These are phyloP conservation scores for Sinopyrophorus schimmeli DNA, from an alignment of 2,888 invertebrate species.

Conservation along the genomic window DNA sequence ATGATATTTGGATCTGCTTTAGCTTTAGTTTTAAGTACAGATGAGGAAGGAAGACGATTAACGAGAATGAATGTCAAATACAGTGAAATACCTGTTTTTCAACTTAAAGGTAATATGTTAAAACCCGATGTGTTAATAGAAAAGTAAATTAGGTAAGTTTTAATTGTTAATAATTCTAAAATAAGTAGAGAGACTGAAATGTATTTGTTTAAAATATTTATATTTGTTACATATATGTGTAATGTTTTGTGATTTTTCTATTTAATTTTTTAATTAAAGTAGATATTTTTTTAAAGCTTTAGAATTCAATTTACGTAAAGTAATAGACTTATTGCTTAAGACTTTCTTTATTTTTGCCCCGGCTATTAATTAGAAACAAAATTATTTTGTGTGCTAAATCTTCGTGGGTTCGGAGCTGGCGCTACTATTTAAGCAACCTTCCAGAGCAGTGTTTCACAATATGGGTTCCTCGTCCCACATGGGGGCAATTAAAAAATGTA, in stretches of 20 bases:
- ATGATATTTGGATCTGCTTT: conserved; percentile 46
- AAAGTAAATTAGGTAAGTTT: conserved; percentile 33
- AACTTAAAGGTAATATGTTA: conserved; percentile 44
- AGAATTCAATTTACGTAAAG: too few relatives aligned
- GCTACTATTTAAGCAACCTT: too few relatives aligned
- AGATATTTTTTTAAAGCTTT: background rate
- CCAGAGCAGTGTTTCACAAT: too few relatives aligned
- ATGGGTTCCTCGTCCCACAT: too few relatives aligned
- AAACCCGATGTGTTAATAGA: conserved; percentile 40
- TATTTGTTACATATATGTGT: conserved; percentile 3
- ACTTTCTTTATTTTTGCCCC: too few relatives aligned
- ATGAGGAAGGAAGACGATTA: conserved; percentile 2
- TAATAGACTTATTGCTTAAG: too few relatives aligned
- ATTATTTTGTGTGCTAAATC: too few relatives aligned
- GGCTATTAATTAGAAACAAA: too few relatives aligned
- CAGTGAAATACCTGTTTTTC: conserved; percentile 48
- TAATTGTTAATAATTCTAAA: conserved; percentile 32
- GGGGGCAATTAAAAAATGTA: too few relatives aligned
- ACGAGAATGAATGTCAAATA: conserved; percentile 32
- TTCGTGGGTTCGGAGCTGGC: too few relatives aligned
- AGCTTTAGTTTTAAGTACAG: conserved; percentile 27
- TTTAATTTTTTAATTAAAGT: background rate
- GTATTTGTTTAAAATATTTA: too few relatives aligned
- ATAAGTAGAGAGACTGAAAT: conserved; percentile 36
- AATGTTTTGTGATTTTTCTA: background rate